Conservation (phyloP, 2,797 vertebrate species). For the Lutjanus campechanus region DNA sequence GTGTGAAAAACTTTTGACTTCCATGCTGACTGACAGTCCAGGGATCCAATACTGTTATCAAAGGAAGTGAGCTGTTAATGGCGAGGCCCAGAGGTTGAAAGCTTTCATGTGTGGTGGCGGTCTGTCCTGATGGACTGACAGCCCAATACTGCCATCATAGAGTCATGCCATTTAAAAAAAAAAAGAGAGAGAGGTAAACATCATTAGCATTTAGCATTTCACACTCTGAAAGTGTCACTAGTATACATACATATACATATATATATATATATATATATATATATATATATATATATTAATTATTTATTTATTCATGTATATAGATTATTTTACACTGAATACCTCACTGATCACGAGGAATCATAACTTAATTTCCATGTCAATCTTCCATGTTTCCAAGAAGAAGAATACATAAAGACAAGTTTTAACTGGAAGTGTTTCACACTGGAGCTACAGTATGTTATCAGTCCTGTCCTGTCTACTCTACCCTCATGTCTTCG, state of each 20-base stretch:
- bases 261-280: no score
- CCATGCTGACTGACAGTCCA: constrained; percentile 22
- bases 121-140: constrained; percentile 9
- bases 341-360: constrained; percentile 5
- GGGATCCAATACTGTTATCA: constrained; percentile 48
- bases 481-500: neutral
- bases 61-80: constrained; percentile 68
- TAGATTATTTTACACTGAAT: neutral
- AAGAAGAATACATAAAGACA: neutral
- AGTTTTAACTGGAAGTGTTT: constrained; percentile 19
- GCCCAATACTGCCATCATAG: neutral
- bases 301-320: no score
- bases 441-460: neutral
- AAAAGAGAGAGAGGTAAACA: no score
- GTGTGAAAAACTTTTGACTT: constrained; percentile 21
- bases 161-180: neutral
- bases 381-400: neutral
- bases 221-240: neutral
- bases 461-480: neutral
- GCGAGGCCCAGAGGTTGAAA: constrained; percentile 59
- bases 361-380: neutral
- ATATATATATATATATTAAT: no score
- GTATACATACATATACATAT: no score
- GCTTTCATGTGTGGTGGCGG: constrained; percentile 58
- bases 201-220: neutral